These are phyloP conservation scores for Hydrozoanthus gracilis DNA, from an alignment of 92 coral and sea anemone genomes.

Conservation along the genomic window DNA sequence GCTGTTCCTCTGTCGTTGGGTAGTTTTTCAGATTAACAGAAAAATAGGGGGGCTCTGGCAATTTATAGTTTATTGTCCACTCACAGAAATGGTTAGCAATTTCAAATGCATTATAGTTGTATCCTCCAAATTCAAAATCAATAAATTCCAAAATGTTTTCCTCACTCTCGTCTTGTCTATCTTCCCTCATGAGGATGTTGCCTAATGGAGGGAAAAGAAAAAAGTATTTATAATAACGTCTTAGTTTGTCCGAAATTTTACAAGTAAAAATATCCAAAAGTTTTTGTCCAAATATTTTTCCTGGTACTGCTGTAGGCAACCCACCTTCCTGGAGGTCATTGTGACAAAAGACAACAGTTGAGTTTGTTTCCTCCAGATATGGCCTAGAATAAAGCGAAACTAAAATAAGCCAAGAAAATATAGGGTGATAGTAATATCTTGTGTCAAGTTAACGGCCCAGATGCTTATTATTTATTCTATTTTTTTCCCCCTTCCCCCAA, in stretches of 20 bases:
- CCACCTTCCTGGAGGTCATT: constrained; percentile 95
- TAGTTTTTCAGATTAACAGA: constrained; percentile 48
- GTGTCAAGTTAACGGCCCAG: too few species aligned
- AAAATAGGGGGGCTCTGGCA: constrained; percentile 74
- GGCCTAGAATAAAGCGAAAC: constrained; percentile 31
- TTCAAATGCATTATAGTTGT: constrained; percentile 92
- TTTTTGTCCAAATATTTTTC: not conserved
- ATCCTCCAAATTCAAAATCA: constrained; percentile 94
- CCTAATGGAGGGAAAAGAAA: constrained; percentile 53
- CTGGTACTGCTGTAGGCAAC: not conserved
- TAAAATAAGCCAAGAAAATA: too few species aligned
- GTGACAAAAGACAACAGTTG: constrained; percentile 87
- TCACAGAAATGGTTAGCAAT: constrained; percentile 93
- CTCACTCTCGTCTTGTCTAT: constrained; percentile 59
- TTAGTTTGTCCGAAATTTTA: not conserved
- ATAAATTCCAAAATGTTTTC: constrained; percentile 58
- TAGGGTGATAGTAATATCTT: too few species aligned
- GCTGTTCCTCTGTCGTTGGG: constrained; percentile 80
- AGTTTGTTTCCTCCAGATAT: constrained; percentile 62
- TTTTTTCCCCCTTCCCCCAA: too few species aligned
- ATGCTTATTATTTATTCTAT: too few species aligned
- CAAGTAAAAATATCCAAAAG: not conserved
- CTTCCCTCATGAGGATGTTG: constrained; percentile 69
- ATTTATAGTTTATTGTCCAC: constrained; percentile 77
- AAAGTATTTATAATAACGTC: not conserved